Base-by-base conservation (phyloP, 2,113 vertebrate species). In the Chloebia gouldiae region DNA sequence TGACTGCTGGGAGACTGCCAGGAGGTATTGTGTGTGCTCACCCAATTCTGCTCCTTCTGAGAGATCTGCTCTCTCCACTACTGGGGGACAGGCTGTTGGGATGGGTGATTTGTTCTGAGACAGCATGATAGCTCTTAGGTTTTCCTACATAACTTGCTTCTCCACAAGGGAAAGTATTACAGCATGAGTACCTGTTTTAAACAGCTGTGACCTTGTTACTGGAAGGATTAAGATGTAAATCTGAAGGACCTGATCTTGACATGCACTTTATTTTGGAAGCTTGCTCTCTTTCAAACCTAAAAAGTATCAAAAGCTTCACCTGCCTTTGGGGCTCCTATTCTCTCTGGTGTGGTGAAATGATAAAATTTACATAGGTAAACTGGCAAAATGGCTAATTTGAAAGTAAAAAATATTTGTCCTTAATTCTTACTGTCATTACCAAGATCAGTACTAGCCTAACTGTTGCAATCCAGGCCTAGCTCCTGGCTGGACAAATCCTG, bases 1-100 rank as follows among this genome's bases (percentile, higher is more conserved):
- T 96, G 76, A 42, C 92, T 90, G 91, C 64, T 92, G 91, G 88
- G 91, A 94, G 72, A n/a, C 80, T 90, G 95, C 92, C 95, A 90
- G 86, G 56, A 83, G 54, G 54, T 66, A 82, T 70, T 0, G 0
- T 54, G 22, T 45, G 60, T 71, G 44, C 60, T 86, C 22, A 51
- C 35, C 39, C 44, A 35, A 21, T 44, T 79, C 54, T 93, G 56
- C 51, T 83, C 31, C 27, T 35, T 42, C 53, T 45, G 28, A 33
- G 63, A 9, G 76, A 56, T 11, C 60, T 59, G 59, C 31, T 88
- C 47, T 60, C 61, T 1, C 50, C 30, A 10, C 27, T 50, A 1
- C 23, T n/a, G 37, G 14, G 50, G 30, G 14, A 40, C 13, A n/a
- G 37, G 42, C 39, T 57, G 13, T 24, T 88, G 54, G 65, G 9